Base-by-base conservation (phyloP, 2,888 invertebrate genomes). In the Oxyscelio sp. region DNA sequence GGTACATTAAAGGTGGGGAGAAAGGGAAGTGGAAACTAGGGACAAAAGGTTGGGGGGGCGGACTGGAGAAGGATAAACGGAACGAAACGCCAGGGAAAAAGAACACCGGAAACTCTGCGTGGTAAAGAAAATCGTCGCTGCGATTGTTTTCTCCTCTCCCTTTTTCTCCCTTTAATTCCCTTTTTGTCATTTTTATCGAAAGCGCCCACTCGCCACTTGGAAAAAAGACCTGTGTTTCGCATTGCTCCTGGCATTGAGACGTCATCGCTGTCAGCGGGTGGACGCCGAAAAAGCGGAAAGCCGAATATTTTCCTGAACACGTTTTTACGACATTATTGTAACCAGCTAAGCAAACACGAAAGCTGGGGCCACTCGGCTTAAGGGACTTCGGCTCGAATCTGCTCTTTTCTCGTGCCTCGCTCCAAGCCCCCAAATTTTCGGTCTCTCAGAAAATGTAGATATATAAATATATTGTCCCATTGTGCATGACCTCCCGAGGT, bases 281-380 rank as follows among this genome's bases (percentile, higher is more conserved):
- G 38, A 45, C 17, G 5, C 71, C 71, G 71, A 79, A 71, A 79
- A 79, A 79, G 71, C 63, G 56, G 65, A 65, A 78, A 61, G 68
- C 52, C 50, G 68, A 59, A 78, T 78, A 78, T 78, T 78, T 70
- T 63, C 78, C 70, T n/a, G 78, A 68, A 52, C 68, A 31, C 48
- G 50, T 70, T 79, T 78, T 71, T 71, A 79, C 70, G 70, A 71
- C 61, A 70, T 63, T 68, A 70, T 78, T 70, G 54, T 19, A 61
- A 21, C 78, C 70, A 61, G 61, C 79, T 79, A 79, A 79, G 22
- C 70, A 79, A 79, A 79, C 70, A 71, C 68, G 78, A 78, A 68
- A 78, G 61, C 45, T 17, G 45, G 54, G 50, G 11, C 19, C 45
- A 17, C 2, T 45, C 45, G 17, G 45, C 45, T 45, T 45, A 45